Evolutionary conservation across 2,888 invertebrate species (phyloP).

Genomic region (Drosophila ezoana): DNA sequence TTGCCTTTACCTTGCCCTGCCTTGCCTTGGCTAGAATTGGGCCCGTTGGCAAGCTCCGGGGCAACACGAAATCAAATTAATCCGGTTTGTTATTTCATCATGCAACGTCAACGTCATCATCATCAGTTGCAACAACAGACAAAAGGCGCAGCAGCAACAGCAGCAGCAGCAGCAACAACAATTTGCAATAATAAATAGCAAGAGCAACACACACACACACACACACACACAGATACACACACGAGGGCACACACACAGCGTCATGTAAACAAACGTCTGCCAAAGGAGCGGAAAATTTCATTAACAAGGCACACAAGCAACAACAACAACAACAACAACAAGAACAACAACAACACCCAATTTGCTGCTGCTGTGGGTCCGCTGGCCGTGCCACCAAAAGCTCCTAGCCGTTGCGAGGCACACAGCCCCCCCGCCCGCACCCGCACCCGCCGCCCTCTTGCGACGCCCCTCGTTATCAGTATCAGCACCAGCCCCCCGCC

Average conservation of each 20-base stretch:
- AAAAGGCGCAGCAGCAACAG: conserved; percentile 61
- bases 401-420: conserved; percentile 9
- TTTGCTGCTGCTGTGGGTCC: conserved; percentile 43
- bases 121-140: conserved; percentile 80
- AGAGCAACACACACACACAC: conserved; percentile 26
- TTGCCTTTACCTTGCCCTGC: conserved; percentile 15
- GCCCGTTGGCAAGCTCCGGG: conserved; percentile 24
- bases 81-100: conserved; percentile 83
- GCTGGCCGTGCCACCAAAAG: conserved; percentile 16
- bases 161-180: conserved; percentile 53
- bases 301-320: conserved; percentile 76
- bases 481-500: neutral
- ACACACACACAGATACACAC: conserved; percentile 14
- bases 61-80: conserved; percentile 80
- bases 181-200: conserved; percentile 79
- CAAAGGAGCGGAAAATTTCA: conserved; percentile 79
- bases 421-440: too few relatives aligned
- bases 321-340: conserved; percentile 38
- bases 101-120: conserved; percentile 77
- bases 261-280: conserved; percentile 66
- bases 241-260: conserved; percentile 30
- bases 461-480: too few relatives aligned
- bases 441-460: too few relatives aligned
- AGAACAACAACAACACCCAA: conserved; percentile 36
- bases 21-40: conserved; percentile 22